phyloP scores from a whole-genome alignment of 1,140 invertebrate species.

The Reticulitermes speratus region DNA sequence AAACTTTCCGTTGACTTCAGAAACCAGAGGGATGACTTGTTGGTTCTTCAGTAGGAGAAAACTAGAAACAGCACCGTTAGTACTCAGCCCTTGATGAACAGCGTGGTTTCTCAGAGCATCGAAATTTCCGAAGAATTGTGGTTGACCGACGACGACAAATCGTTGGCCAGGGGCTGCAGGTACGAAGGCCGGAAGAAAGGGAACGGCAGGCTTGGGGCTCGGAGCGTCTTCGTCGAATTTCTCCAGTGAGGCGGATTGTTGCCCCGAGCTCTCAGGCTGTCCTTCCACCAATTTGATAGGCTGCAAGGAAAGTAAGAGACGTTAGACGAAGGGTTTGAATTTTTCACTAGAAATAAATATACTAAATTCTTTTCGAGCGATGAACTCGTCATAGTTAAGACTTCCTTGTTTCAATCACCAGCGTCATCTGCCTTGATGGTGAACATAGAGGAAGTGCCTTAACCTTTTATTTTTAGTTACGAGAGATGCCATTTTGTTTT shows the following conservation, averaged over 20 bases:
- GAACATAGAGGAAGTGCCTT: too few relatives aligned
- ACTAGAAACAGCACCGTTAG: conserved; percentile 33
- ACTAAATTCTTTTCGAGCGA: too few relatives aligned
- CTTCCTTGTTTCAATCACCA: too few relatives aligned
- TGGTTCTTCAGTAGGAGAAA: conserved; percentile 26
- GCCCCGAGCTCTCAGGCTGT: neutral
- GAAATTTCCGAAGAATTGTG: conserved; percentile 37
- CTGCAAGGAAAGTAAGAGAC: neutral
- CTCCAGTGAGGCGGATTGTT: conserved; percentile 19
- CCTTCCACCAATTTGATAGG: conserved; percentile 12
- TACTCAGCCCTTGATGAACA: conserved; percentile 15
- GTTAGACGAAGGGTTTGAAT: neutral
- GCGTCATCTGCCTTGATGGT: too few relatives aligned
- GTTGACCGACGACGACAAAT: conserved; percentile 34
- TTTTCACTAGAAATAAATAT: too few relatives aligned
- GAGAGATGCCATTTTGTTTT: too few relatives aligned
- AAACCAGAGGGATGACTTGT: neutral
- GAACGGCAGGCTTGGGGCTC: conserved; percentile 5
- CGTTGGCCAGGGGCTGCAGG: conserved; percentile 30
- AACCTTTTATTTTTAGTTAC: too few relatives aligned
- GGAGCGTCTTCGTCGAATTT: conserved; percentile 27
- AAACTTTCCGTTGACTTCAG: neutral
- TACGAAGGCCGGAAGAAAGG: neutral
- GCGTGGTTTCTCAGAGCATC: conserved; percentile 26
- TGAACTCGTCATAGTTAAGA: too few relatives aligned